Conservation (phyloP, 2,113 vertebrate species). For the Petaurus breviceps region DNA sequence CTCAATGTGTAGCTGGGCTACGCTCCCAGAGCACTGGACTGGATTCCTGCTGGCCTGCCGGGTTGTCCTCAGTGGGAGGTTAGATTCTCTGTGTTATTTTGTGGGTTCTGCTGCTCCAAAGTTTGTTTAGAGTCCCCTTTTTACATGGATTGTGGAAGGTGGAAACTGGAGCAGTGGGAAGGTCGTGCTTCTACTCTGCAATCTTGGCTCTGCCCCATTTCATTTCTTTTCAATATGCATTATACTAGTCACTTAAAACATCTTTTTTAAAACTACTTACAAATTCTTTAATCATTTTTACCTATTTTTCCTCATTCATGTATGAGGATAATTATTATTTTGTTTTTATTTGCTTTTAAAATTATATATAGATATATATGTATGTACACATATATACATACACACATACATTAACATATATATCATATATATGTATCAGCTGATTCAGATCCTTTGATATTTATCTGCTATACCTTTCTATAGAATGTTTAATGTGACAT, state of each 20-base stretch:
- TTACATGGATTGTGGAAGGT: no score
- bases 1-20: no score
- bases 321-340: not conserved
- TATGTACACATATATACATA: not conserved
- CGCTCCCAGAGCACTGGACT: no score
- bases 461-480: not conserved
- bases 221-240: not conserved
- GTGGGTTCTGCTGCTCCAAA: no score
- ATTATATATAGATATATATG: constrained; percentile 15
- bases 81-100: no score
- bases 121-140: no score
- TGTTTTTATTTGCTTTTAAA: constrained; percentile 50
- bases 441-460: constrained; percentile 55
- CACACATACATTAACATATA: no score
- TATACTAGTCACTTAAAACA: not conserved
- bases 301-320: not conserved
- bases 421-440: not conserved
- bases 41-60: no score
- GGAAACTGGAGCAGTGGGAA: no score
- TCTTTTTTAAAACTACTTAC: not conserved
- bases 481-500: constrained; percentile 50
- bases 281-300: not conserved
- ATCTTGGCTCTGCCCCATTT: no score
- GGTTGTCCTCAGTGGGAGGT: no score
- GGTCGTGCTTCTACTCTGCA: no score